Percentiles rank a stretch among this genome's conserved stretches.
phyloP scores from a whole-genome alignment of 2,797 vertebrate genomes.

The Aplochiton taeniatus region DNA sequence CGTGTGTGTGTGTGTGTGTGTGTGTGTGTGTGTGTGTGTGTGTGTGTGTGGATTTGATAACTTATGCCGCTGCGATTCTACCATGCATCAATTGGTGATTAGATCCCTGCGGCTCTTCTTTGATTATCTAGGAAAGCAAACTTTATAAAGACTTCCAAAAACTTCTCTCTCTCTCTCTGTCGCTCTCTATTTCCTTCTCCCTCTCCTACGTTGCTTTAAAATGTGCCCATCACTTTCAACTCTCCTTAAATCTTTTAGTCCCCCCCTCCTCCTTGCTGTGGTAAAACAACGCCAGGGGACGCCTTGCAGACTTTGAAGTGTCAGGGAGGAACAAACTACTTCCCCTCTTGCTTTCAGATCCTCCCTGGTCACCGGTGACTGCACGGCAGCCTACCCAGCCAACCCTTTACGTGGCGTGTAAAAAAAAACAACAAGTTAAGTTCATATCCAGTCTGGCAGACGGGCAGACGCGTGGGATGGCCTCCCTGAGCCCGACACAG shows the following conservation, averaged over 20 bases:
- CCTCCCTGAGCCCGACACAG: too few species aligned
- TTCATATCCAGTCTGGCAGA: too few species aligned
- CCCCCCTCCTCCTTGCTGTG: conserved; percentile 34
- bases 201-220: conserved; percentile 54
- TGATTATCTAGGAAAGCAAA: conserved; percentile 64
- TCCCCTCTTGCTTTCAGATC: too few species aligned
- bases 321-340: too few species aligned
- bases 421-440: too few species aligned
- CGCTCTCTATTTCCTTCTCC: conserved; percentile 20
- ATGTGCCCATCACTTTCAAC: conserved; percentile 11
- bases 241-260: conserved; percentile 40
- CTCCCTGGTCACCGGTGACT: too few species aligned
- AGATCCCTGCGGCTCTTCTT: conserved; percentile 62
- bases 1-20: conserved; percentile 6
- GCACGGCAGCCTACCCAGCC: too few species aligned
- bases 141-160: conserved; percentile 47
- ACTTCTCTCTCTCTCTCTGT: neutral
- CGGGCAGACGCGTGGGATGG: too few species aligned
- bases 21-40: conserved; percentile 9
- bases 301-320: too few species aligned
- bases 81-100: conserved; percentile 63
- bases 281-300: too few species aligned
- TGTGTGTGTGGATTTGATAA: neutral
- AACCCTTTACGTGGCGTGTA: too few species aligned
- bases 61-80: conserved; percentile 6